phyloP scores from a whole-genome alignment of 1,140 invertebrate species.

The Drosophila virilis region DNA sequence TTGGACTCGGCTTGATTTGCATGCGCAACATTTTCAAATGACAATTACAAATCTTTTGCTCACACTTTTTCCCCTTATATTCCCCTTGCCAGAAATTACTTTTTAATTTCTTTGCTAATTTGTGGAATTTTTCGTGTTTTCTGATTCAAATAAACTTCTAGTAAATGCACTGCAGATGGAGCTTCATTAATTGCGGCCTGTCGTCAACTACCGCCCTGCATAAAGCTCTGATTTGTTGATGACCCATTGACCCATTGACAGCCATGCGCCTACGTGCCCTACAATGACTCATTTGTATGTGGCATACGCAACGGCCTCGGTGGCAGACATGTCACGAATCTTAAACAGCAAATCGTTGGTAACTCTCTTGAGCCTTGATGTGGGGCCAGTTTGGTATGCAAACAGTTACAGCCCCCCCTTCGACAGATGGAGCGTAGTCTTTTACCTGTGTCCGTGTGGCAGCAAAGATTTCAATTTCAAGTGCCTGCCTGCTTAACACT shows the following conservation, averaged over 20 bases:
- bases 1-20: slow-evolving; percentile 52
- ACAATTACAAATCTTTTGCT: slow-evolving; percentile 66
- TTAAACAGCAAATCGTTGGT: slow-evolving; percentile 55
- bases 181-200: not conserved
- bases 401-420: slow-evolving; percentile 45
- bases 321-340: slow-evolving; percentile 63
- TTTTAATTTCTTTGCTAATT: slow-evolving; percentile 78
- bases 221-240: slow-evolving; percentile 27
- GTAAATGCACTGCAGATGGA: slow-evolving; percentile 6
- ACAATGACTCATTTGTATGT: slow-evolving; percentile 79
- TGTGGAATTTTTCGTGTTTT: slow-evolving; percentile 41
- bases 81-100: slow-evolving; percentile 61
- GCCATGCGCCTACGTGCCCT: slow-evolving; percentile 49
- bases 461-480: slow-evolving; percentile 70
- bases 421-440: slow-evolving; percentile 17
- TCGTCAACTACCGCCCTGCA: not conserved
- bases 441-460: slow-evolving; percentile 37
- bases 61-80: slow-evolving; percentile 11
- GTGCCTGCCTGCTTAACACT: slow-evolving; percentile 1
- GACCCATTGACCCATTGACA: slow-evolving; percentile 75
- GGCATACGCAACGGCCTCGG: slow-evolving; percentile 64
- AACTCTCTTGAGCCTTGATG: slow-evolving; percentile 27
- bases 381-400: slow-evolving; percentile 65
- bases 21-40: slow-evolving; percentile 64
- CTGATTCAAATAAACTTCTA: slow-evolving; percentile 5